Evolutionary conservation across 1,140 invertebrate genomes (phyloP), one percentile per base, ranked within the genome.

Genomic region (Drosophila watanabei): DNA sequence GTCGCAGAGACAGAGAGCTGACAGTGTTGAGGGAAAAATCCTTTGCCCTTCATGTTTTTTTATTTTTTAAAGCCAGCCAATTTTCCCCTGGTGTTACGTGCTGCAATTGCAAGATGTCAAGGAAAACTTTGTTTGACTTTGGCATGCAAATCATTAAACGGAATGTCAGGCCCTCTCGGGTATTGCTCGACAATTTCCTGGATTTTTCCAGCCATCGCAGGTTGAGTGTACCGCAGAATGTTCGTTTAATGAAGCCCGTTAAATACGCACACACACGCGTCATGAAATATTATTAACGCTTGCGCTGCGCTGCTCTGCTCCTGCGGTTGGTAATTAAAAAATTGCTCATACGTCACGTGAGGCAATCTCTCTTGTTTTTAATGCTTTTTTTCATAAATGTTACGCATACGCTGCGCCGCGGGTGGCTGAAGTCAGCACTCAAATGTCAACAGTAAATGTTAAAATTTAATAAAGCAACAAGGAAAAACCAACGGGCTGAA

Each of bases 291-390:
- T 81, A 81, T 81, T 70, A 85, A 78, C 68, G 77, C 62, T 41
- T 18, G 54, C 9, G 41, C 41, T 66, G 41, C 54, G 24, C 24
- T 24, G 24, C 24, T 24, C 32, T 71, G 54, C 54, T 60, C 56
- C 51, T 78, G 45, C 54, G 80, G 77, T 68, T 88, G 82, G 79
- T 89, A 89, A 89, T 89, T 89, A 90, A 90, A 90, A 90, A 82
- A 90, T 79, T 89, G 75, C 78, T 80, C 78, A 85, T 85, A 90
- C 82, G 80, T 75, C 72, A 81, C 59, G 66, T 75, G 68, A 70
- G 66, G 45, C 76, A 81, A 85, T 71, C 60, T 51, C 59, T 68
- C 69, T 68, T 72, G 62, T 61, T 68, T 68, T 56, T 65, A 61
- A 76, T 59, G 64, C 33, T 24, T 63, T 58, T 78, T 79, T 79